phyloP scores from a whole-genome alignment of 2,113 vertebrate genomes.

The Willisornis vidua region DNA sequence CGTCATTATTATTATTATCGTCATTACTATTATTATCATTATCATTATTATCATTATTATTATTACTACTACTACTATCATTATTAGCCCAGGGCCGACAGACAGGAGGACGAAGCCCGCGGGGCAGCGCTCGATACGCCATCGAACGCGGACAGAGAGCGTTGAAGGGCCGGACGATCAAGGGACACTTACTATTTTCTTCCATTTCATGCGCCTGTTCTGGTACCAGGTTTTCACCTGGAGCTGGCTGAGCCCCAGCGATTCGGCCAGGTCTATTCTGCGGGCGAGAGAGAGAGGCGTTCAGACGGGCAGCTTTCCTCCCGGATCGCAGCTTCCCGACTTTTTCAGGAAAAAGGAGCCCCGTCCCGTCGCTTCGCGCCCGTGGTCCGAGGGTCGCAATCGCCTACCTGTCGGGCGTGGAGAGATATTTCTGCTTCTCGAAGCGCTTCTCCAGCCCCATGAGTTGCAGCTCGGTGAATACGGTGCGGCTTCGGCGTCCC shows the following conservation, averaged over 20 bases:
- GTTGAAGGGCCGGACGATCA: neutral
- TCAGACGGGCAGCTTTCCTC: neutral
- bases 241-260: slow-evolving; percentile 95
- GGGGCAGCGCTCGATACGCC: neutral
- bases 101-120: neutral
- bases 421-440: slow-evolving; percentile 99
- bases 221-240: slow-evolving; percentile 99
- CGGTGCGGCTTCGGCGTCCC: slow-evolving; percentile 94
- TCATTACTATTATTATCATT: neutral
- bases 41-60: neutral
- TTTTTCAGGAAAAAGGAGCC: neutral
- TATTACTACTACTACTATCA: too few species aligned
- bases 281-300: slow-evolving; percentile 15
- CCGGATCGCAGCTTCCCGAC: neutral
- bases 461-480: slow-evolving; percentile 97
- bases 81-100: neutral
- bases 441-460: slow-evolving; percentile 99
- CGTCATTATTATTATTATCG: too few species aligned
- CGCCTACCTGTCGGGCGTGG: slow-evolving; percentile 93
- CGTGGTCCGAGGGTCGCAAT: neutral
- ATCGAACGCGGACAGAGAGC: neutral
- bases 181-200: slow-evolving; percentile 94
- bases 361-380: neutral
- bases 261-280: slow-evolving; percentile 99
- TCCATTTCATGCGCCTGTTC: slow-evolving; percentile 99